These are phyloP conservation scores for Caranx melampygus DNA, from an alignment of 2,113 vertebrate genomes.

Conservation along the genomic window DNA sequence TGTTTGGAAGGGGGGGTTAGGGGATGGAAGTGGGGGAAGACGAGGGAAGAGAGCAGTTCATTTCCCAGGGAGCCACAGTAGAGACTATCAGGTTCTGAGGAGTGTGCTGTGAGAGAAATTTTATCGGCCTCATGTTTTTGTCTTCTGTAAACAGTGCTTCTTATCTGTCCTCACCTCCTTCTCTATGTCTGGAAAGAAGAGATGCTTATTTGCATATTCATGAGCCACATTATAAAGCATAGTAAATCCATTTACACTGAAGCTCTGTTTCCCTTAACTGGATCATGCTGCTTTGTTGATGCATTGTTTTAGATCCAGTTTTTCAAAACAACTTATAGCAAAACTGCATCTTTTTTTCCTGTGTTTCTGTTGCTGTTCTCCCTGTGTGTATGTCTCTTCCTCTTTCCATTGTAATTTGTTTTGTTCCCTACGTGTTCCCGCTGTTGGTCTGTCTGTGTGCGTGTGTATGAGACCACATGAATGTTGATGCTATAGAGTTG, in stretches of 20 bases:
- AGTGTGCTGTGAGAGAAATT: constrained; percentile 29
- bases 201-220: constrained; percentile 7
- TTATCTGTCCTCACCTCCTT: constrained; percentile 29
- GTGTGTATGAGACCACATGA: constrained; percentile 1
- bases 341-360: constrained; percentile 6
- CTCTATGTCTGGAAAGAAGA: neutral
- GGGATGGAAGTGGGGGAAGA: constrained; percentile 7
- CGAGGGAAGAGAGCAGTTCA: constrained; percentile 6
- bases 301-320: constrained; percentile 24
- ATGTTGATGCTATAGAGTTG: constrained; percentile 37
- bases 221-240: constrained; percentile 26
- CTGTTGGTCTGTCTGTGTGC: constrained; percentile 19
- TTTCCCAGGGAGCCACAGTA: constrained; percentile 6
- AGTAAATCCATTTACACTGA: constrained; percentile 1
- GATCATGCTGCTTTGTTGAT: constrained; percentile 33
- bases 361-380: constrained; percentile 24
- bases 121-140: constrained; percentile 17
- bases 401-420: constrained; percentile 46
- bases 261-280: neutral
- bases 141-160: constrained; percentile 34
- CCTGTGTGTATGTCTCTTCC: constrained; percentile 21
- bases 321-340: constrained; percentile 30
- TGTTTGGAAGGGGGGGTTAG: constrained; percentile 1
- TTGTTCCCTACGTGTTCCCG: constrained; percentile 24
- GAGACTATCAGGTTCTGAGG: constrained; percentile 42